These are phyloP conservation scores for Stegana nigrithorax DNA, from an alignment of 2,888 invertebrate genomes.

Conservation along the genomic window DNA sequence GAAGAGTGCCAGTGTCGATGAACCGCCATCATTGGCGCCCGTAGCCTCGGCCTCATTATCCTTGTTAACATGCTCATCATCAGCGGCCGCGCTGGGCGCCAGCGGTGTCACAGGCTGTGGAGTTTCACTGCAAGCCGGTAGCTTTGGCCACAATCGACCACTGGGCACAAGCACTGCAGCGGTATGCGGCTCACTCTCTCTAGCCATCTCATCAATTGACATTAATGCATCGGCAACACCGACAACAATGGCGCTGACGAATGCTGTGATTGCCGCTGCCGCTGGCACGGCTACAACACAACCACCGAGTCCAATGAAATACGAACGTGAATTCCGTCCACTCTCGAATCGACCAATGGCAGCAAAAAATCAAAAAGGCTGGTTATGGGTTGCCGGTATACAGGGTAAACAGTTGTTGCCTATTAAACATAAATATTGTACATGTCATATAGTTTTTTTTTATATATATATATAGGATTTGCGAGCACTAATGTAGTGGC, in stretches of 20 bases:
- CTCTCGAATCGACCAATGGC: constrained; percentile 74
- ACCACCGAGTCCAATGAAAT: constrained; percentile 69
- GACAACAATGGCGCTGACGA: constrained; percentile 27
- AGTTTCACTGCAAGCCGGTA: constrained; percentile 44
- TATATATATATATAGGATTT: no score
- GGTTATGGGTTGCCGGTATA: constrained; percentile 87
- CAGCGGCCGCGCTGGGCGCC: constrained; percentile 38
- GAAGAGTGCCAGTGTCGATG: constrained; percentile 68
- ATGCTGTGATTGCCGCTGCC: constrained; percentile 28
- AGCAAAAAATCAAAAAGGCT: constrained; percentile 79
- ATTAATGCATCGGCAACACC: constrained; percentile 47
- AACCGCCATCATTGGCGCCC: constrained; percentile 50
- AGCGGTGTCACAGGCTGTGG: neutral
- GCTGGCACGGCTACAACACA: constrained; percentile 41
- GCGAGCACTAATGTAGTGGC: no score
- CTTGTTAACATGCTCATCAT: constrained; percentile 30
- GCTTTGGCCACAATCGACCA: constrained; percentile 46
- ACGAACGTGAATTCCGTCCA: constrained; percentile 73
- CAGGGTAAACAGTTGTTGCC: no score
- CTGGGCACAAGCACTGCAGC: constrained; percentile 63
- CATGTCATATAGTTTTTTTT: no score
- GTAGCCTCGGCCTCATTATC: constrained; percentile 8
- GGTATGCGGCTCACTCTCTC: constrained; percentile 64
- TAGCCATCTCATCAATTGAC: constrained; percentile 64
- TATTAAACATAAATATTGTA: no score